Conservation (phyloP, 2,888 invertebrate genomes). For the Nebria brevicollis region DNA sequence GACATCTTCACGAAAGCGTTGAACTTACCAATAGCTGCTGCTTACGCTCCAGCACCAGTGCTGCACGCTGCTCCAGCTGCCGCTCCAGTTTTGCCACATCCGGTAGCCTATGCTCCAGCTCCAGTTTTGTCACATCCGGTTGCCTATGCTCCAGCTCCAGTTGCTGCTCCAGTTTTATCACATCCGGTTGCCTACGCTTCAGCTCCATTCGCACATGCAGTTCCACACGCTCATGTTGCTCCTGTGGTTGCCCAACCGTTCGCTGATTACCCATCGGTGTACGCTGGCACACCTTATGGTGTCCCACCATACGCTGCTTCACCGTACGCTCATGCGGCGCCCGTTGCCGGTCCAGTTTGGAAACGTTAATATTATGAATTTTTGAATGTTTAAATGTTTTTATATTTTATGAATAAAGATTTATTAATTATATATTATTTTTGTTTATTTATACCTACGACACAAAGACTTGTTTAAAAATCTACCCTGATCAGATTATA, state of each 20-base stretch:
- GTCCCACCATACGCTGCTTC: neutral
- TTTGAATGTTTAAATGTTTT: neutral
- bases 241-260: constrained; percentile 34
- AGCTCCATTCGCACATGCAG: constrained; percentile 53
- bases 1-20: constrained; percentile 65
- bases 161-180: constrained; percentile 49
- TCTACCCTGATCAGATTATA: too few species aligned
- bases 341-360: constrained; percentile 18
- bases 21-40: constrained; percentile 31
- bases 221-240: constrained; percentile 49
- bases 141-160: constrained; percentile 20
- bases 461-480: too few species aligned
- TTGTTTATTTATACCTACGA: neutral
- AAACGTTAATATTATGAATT: constrained; percentile 22
- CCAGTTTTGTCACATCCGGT: neutral
- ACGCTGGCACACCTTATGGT: constrained; percentile 12
- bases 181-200: constrained; percentile 52
- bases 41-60: constrained; percentile 22
- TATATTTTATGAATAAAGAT: neutral
- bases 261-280: constrained; percentile 51
- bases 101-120: constrained; percentile 52
- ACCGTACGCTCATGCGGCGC: neutral
- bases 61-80: constrained; percentile 11
- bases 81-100: constrained; percentile 49
- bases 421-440: neutral